These are phyloP conservation scores for Pseudorhombus dupliciocellatus DNA, from an alignment of 2,113 vertebrate genomes.

Conservation along the genomic window DNA sequence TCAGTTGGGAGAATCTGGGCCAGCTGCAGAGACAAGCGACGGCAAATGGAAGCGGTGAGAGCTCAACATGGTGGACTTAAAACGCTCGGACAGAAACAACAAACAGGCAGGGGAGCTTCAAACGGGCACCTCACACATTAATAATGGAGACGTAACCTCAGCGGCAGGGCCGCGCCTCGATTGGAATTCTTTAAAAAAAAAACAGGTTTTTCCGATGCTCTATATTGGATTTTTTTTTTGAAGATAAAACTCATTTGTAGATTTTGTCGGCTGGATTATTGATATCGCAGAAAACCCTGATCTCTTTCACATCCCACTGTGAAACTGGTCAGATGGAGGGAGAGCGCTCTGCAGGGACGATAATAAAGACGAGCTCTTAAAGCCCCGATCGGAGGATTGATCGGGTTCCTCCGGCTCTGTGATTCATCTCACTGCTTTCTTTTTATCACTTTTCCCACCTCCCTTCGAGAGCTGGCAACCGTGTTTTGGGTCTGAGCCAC, in stretches of 20 bases:
- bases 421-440: conserved; percentile 8
- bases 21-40: conserved; percentile 80
- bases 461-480: not conserved
- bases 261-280: conserved; percentile 39
- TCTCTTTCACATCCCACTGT: conserved; percentile 15
- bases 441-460: conserved; percentile 17
- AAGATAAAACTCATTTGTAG: conserved; percentile 19
- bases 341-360: conserved; percentile 10
- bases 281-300: conserved; percentile 16
- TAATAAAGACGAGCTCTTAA: conserved; percentile 44
- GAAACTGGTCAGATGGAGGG: conserved; percentile 26
- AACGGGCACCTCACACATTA: conserved; percentile 52
- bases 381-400: conserved; percentile 43
- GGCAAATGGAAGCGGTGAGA: conserved; percentile 51
- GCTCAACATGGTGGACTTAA: conserved; percentile 42
- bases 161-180: conserved; percentile 5
- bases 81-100: conserved; percentile 10
- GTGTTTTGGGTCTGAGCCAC: not conserved
- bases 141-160: conserved; percentile 62
- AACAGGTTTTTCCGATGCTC: conserved; percentile 17
- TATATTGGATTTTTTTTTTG: not conserved
- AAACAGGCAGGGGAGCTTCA: conserved; percentile 38
- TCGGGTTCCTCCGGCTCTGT: not conserved
- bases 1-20: conserved; percentile 98
- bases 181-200: conserved; percentile 20